Base-by-base conservation (phyloP, 2,797 vertebrate genomes). In the Masticophis lateralis region DNA sequence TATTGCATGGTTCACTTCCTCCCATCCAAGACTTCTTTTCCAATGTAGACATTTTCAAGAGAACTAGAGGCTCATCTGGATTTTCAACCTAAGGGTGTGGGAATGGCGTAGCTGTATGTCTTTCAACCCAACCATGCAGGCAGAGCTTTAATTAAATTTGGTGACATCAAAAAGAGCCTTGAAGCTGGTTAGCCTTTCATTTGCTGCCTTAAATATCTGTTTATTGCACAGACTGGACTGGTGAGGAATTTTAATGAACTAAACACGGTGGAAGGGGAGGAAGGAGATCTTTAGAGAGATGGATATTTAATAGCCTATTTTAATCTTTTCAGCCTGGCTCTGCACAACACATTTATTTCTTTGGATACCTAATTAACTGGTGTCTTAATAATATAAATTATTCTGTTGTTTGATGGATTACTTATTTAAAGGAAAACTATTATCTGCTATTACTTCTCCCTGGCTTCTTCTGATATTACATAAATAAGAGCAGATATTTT, bases 381-480 rank as follows among this genome's bases (percentile, higher is more conserved):
- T 55, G 56, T 5, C 90, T 60, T 91, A 93, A 83, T 83, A 0
- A 59, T 63, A 92, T 93, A 1, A 63, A 92, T 95, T 94, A 28
- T 94, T 92, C 92, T 47, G 12, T 83, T 95, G 89, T 86, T 94
- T 95, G 74, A 16, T 90, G 0, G 92, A 56, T 92, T 93, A 92
- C 86, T 94, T 59, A 63, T 5, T 28, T 86, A 87, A 86, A 95
- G 90, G 86, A 95, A 90, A 92, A 94, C 56, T 60, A 91, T 92
- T 94, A 56, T 51, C 0, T 94, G 92, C 61, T 60, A 69, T 63
- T n/a, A n/a, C 2, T 89, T 90, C 91, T 94, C 90, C 25, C 47
- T 86, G 86, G 89, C 91, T 94, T 91, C 61, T 86, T 94, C 66
- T 89, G 89, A 16, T 91, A 32, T 95, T 94, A 94, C 60, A 83